These are phyloP conservation scores for Gryllus bimaculatus DNA, from an alignment of 1,140 invertebrate genomes.

Conservation along the genomic window DNA sequence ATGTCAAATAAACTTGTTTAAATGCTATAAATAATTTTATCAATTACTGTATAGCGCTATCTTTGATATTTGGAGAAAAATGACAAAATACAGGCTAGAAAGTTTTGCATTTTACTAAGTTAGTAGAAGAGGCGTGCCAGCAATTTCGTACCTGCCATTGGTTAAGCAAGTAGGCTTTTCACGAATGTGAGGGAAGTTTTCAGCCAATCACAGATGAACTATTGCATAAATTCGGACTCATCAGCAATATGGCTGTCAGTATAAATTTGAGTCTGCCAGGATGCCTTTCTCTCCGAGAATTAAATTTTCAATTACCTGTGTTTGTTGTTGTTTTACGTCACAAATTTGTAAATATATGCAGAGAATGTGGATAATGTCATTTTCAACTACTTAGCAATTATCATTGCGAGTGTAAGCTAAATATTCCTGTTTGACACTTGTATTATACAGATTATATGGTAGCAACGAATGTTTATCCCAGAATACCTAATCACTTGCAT, in stretches of 20 bases:
- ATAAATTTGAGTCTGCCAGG: constrained; percentile 72
- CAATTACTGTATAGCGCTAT: too few species aligned
- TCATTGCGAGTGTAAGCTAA: background rate
- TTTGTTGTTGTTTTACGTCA: constrained; percentile 8
- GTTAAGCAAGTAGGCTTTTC: background rate
- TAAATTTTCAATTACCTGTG: constrained; percentile 32
- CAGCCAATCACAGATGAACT: constrained; percentile 21
- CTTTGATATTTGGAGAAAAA: too few species aligned
- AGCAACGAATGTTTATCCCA: background rate
- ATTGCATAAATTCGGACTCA: constrained; percentile 61
- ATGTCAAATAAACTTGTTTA: too few species aligned
- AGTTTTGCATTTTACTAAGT: too few species aligned
- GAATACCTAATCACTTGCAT: background rate
- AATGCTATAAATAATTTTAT: too few species aligned
- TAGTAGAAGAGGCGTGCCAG: background rate
- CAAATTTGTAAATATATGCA: background rate
- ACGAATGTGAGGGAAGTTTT: constrained; percentile 11
- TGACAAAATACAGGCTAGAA: too few species aligned
- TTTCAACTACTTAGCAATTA: constrained; percentile 10
- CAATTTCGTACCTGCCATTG: background rate
- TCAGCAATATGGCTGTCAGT: constrained; percentile 77
- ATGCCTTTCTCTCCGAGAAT: constrained; percentile 66
- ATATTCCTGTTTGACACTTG: constrained; percentile 4
- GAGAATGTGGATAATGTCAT: constrained; percentile 17
- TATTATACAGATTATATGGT: background rate